Evolutionary conservation across 2,113 vertebrate species (phyloP).

Genomic region (Azemiops feae): DNA sequence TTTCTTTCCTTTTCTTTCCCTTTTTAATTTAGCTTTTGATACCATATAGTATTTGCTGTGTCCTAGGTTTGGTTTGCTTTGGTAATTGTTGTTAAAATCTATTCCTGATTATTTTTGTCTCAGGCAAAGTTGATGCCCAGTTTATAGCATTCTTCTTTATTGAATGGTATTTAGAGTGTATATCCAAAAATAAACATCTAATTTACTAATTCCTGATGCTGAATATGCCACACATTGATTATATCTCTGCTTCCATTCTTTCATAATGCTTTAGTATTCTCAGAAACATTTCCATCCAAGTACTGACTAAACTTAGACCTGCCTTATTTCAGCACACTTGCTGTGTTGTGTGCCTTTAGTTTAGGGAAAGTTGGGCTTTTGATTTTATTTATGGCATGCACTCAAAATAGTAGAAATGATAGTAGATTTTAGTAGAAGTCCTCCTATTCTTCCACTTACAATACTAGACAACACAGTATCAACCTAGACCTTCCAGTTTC

Average conservation of each 20-base stretch:
- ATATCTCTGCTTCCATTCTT: background rate
- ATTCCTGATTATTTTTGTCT: background rate
- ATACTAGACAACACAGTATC: too few relatives aligned
- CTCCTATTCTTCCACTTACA: too few relatives aligned
- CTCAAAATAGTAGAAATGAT: too few relatives aligned
- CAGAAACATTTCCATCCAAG: background rate
- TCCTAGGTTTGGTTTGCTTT: background rate
- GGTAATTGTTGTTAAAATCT: background rate
- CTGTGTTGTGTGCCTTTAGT: background rate
- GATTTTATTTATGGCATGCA: background rate
- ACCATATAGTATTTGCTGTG: background rate
- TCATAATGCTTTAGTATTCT: background rate
- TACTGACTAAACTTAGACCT: background rate
- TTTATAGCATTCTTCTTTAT: background rate
- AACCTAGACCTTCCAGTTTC: too few relatives aligned
- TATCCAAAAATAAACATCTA: background rate
- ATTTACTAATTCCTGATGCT: background rate
- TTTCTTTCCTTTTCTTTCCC: background rate
- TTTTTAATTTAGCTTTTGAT: background rate
- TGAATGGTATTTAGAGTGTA: background rate
- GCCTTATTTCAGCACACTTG: too few relatives aligned
- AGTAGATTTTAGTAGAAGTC: too few relatives aligned
- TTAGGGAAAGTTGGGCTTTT: background rate
- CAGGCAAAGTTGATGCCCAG: background rate
- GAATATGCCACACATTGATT: background rate